Conservation (phyloP, 1,140 invertebrate species). For the Saccostrea echinata region DNA sequence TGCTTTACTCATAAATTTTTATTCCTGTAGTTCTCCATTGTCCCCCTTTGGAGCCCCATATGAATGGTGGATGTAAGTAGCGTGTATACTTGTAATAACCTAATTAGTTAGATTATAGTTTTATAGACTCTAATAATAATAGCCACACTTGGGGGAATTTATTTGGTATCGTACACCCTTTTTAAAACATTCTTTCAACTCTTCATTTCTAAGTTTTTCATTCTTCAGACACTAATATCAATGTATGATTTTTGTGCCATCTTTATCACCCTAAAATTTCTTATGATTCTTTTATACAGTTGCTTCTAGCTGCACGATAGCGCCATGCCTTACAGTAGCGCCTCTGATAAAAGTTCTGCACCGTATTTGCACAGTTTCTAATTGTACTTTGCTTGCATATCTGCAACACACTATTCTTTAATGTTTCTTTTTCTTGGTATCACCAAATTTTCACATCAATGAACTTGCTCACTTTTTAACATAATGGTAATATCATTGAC, state of each 20-base stretch:
- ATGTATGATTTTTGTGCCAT: conserved; percentile 2
- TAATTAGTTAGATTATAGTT: conserved; percentile 20
- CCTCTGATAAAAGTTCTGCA: not conserved
- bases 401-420: not conserved
- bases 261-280: not conserved
- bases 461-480: not conserved
- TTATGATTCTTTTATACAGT: not conserved
- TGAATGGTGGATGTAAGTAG: conserved; percentile 79
- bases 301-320: not conserved
- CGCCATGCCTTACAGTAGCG: not conserved
- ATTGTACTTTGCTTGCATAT: not conserved
- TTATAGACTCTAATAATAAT: conserved; percentile 12
- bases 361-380: not conserved
- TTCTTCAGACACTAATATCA: conserved; percentile 6
- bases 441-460: conserved; percentile 35
- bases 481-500: not conserved
- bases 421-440: not conserved
- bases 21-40: conserved; percentile 74
- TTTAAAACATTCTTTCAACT: not conserved
- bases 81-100: conserved; percentile 29
- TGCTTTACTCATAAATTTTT: conserved; percentile 39
- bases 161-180: not conserved
- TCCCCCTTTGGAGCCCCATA: conserved; percentile 74
- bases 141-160: not conserved
- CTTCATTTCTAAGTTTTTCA: conserved; percentile 2